Evolutionary conservation across 2,797 vertebrate species (phyloP).

Genomic region (Acrocephalus scirpaceus): DNA sequence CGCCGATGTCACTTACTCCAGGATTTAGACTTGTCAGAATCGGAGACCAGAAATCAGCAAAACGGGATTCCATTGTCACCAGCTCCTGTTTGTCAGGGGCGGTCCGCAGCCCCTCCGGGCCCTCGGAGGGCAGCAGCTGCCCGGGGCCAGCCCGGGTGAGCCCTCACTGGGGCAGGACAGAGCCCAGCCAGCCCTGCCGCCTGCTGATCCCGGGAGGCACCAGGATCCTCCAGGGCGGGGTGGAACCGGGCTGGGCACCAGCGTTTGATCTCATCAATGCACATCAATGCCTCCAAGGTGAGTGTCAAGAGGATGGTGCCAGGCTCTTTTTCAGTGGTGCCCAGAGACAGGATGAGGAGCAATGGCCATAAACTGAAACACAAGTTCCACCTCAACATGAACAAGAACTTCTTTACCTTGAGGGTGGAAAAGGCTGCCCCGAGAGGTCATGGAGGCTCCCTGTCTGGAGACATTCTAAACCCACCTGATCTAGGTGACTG

Average conservation of each 20-base stretch:
- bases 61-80: background rate
- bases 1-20: accelerated
- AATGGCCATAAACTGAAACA: background rate
- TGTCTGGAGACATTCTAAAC: background rate
- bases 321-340: background rate
- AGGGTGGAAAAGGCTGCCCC: background rate
- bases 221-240: accelerated
- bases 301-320: background rate
- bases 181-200: accelerated
- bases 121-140: no score
- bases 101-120: background rate
- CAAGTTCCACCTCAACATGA: background rate
- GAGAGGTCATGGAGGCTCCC: accelerated
- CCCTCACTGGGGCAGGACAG: accelerated
- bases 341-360: background rate
- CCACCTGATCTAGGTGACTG: background rate
- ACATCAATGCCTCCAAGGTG: accelerated
- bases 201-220: background rate
- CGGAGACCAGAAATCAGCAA: background rate
- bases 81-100: background rate
- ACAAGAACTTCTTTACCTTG: background rate
- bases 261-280: accelerated
- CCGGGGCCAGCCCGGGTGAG: background rate
- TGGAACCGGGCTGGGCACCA: accelerated
- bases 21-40: background rate